Evolutionary conservation across 1,140 invertebrate genomes (phyloP).

Genomic region (Atta colombica): DNA sequence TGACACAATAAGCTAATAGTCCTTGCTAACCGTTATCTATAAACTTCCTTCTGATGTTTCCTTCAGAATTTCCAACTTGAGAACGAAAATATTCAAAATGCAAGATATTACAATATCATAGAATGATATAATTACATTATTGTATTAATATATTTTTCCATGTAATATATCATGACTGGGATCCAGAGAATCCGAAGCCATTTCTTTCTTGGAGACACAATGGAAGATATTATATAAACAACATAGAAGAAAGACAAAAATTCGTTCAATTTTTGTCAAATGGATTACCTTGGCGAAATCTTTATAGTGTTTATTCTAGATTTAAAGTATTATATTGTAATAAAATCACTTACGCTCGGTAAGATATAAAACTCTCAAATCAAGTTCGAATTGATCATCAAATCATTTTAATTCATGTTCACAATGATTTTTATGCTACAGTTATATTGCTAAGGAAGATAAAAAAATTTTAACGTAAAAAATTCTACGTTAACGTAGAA

Average conservation of each 20-base stretch:
- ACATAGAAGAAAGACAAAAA: slow-evolving; percentile 73
- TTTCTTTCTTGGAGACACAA: slow-evolving; percentile 75
- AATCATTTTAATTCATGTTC: not conserved
- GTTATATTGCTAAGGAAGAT: slow-evolving; percentile 72
- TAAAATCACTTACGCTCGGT: slow-evolving; percentile 56
- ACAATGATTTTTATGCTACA: slow-evolving; percentile 31
- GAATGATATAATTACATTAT: slow-evolving; percentile 47
- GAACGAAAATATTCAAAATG: no score
- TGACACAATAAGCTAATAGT: no score
- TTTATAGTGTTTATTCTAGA: slow-evolving; percentile 79
- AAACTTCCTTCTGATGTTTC: no score
- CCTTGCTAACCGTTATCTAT: no score
- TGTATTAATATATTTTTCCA: slow-evolving; percentile 36
- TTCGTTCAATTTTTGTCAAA: slow-evolving; percentile 83
- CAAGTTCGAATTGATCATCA: not conserved
- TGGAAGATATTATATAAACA: slow-evolving; percentile 70
- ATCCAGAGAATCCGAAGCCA: slow-evolving; percentile 66
- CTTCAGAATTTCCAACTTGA: no score
- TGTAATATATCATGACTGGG: slow-evolving; percentile 76
- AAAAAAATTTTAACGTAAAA: slow-evolving; percentile 64
- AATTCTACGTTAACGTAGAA: slow-evolving; percentile 19
- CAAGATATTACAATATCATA: not conserved
- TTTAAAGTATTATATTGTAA: slow-evolving; percentile 75
- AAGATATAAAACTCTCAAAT: slow-evolving; percentile 25
- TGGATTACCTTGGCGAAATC: slow-evolving; percentile 79